phyloP scores from a whole-genome alignment of 2,113 vertebrate genomes.

The Suricata suricatta region DNA sequence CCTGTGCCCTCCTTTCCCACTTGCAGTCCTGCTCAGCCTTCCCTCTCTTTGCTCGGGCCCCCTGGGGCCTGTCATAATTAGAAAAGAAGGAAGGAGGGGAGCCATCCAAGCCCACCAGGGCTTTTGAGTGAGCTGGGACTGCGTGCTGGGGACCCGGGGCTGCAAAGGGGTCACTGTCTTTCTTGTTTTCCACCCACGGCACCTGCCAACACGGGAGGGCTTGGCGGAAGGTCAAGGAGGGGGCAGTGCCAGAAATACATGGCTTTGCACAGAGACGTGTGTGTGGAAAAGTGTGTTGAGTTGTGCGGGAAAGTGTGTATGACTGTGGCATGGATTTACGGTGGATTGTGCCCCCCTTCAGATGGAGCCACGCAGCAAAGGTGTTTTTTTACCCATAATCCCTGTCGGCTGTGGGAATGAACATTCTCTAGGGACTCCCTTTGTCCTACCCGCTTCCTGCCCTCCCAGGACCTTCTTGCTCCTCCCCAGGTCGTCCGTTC shows the following conservation, averaged over 20 bases:
- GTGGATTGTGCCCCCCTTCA: background rate
- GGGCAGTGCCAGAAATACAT: background rate
- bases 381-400: background rate
- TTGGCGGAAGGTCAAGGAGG: background rate
- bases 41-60: background rate
- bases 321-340: background rate
- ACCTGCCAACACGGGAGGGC: background rate
- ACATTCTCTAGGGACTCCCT: background rate
- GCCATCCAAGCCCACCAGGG: conserved; percentile 46
- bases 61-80: conserved; percentile 78
- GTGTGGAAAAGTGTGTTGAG: background rate
- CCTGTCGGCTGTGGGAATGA: background rate
- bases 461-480: background rate
- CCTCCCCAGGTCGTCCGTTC: background rate
- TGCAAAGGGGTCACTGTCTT: background rate
- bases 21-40: conserved; percentile 46
- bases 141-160: conserved; percentile 12
- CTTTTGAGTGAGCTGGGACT: conserved; percentile 54
- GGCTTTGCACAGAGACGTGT: background rate
- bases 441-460: background rate
- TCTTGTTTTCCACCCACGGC: background rate
- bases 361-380: background rate
- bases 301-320: background rate
- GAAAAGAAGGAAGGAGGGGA: conserved; percentile 72
- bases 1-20: conserved; percentile 74